These are phyloP conservation scores for Eudemis profundana DNA, from an alignment of 2,888 invertebrate genomes.

Conservation along the genomic window DNA sequence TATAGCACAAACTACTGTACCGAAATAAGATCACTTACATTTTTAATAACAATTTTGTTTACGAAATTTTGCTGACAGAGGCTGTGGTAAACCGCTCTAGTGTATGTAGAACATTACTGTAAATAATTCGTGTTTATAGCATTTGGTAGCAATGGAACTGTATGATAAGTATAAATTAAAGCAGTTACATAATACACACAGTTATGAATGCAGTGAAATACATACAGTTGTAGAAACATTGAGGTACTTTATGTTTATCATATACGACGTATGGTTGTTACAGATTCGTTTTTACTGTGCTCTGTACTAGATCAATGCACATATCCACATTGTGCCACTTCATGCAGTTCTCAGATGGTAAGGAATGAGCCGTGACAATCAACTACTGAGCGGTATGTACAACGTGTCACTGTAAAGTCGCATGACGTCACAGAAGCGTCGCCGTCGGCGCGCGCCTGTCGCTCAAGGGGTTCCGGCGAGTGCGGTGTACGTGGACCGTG, in stretches of 20 bases:
- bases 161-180: constrained; percentile 55
- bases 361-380: constrained; percentile 69
- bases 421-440: constrained; percentile 75
- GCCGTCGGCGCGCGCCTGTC: constrained; percentile 73
- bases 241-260: constrained; percentile 27
- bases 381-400: constrained; percentile 81
- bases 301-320: constrained; percentile 71
- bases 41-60: constrained; percentile 23
- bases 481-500: constrained; percentile 69
- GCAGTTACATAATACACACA: constrained; percentile 60
- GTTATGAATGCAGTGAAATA: constrained; percentile 38
- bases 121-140: constrained; percentile 51
- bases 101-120: constrained; percentile 28
- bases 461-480: constrained; percentile 76
- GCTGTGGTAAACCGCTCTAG: constrained; percentile 12
- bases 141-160: constrained; percentile 58
- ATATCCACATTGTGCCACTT: constrained; percentile 73
- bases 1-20: constrained; percentile 35
- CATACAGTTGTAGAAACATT: constrained; percentile 34
- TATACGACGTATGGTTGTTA: constrained; percentile 38
- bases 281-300: constrained; percentile 64
- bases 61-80: constrained; percentile 20
- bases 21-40: constrained; percentile 30
- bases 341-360: constrained; percentile 75
- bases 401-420: constrained; percentile 69